A percentile compares a stretch with the other conserved stretches of the same genome.
These are phyloP conservation scores for Drosophila hamatofila DNA, from an alignment of 2,888 invertebrate genomes.

Conservation along the genomic window DNA sequence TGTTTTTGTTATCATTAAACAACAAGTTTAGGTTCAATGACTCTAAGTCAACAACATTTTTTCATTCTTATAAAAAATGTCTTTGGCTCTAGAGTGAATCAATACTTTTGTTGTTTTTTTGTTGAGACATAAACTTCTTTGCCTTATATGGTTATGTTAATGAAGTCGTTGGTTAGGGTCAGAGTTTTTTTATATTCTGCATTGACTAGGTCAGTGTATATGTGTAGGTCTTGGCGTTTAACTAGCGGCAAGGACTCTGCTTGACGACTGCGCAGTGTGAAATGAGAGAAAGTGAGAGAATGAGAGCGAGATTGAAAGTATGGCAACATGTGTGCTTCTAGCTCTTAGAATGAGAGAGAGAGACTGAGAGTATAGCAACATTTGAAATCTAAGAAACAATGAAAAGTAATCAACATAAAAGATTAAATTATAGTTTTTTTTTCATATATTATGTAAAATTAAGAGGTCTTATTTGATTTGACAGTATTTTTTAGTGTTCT, in stretches of 20 bases:
- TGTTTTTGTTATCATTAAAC: constrained; percentile 13
- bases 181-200: constrained; percentile 40
- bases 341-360: too few species aligned
- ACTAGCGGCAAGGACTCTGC: constrained; percentile 16
- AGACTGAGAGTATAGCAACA: too few species aligned
- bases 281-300: neutral
- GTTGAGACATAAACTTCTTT: constrained; percentile 19
- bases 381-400: too few species aligned
- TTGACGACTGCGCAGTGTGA: constrained; percentile 56
- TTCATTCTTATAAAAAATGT: neutral
- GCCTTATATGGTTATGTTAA: constrained; percentile 65
- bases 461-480: too few species aligned
- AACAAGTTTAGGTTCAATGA: constrained; percentile 5
- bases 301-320: neutral
- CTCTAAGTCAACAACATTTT: neutral
- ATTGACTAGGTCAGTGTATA: constrained; percentile 78
- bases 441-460: too few species aligned
- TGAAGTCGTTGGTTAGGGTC: constrained; percentile 24
- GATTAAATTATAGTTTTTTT: too few species aligned
- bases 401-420: too few species aligned
- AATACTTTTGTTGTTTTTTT: neutral
- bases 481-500: neutral
- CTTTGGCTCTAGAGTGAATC: constrained; percentile 8
- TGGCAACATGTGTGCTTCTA: too few species aligned
- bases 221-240: constrained; percentile 52